Evolutionary conservation across 2,113 vertebrate genomes (phyloP).

Genomic region (Brienomyrus brachyistius): DNA sequence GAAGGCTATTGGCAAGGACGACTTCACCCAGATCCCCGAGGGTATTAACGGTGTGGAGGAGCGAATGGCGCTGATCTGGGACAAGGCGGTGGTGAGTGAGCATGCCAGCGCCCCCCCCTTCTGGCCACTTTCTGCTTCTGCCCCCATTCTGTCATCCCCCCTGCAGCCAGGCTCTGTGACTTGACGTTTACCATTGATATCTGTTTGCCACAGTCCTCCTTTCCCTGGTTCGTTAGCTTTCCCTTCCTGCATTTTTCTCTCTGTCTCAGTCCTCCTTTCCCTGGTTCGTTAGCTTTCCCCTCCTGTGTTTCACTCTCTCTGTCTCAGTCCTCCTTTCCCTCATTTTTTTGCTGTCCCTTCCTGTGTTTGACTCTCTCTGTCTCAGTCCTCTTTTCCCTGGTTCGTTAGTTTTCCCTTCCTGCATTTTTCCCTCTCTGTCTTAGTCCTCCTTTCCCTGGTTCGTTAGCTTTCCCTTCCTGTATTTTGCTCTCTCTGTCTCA

Average conservation of each 20-base stretch:
- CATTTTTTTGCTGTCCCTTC: too few relatives aligned
- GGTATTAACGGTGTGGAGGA: constrained; percentile 94
- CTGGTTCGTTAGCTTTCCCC: too few relatives aligned
- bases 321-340: too few relatives aligned
- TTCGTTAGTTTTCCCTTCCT: not conserved
- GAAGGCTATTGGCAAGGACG: constrained; percentile 97
- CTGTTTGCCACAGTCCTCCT: not conserved
- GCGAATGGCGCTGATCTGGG: constrained; percentile 92
- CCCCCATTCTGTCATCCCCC: not conserved
- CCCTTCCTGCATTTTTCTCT: not conserved
- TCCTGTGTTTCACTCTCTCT: too few relatives aligned
- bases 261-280: too few relatives aligned
- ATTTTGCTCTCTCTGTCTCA: too few relatives aligned
- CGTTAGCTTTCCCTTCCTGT: too few relatives aligned
- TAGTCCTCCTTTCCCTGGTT: too few relatives aligned
- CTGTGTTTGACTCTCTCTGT: too few relatives aligned
- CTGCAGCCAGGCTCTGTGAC: not conserved
- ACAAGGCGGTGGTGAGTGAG: constrained; percentile 90
- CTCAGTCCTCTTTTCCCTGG: too few relatives aligned
- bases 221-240: not conserved
- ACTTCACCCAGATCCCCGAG: constrained; percentile 93
- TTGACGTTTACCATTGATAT: not conserved
- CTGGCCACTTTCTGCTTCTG: not conserved
- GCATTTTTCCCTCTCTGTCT: not conserved
- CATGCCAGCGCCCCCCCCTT: not conserved